Evolutionary conservation across 2,797 vertebrate genomes (phyloP), one percentile per base, ranked within the genome.

Genomic region (Leptodactylus fallax): DNA sequence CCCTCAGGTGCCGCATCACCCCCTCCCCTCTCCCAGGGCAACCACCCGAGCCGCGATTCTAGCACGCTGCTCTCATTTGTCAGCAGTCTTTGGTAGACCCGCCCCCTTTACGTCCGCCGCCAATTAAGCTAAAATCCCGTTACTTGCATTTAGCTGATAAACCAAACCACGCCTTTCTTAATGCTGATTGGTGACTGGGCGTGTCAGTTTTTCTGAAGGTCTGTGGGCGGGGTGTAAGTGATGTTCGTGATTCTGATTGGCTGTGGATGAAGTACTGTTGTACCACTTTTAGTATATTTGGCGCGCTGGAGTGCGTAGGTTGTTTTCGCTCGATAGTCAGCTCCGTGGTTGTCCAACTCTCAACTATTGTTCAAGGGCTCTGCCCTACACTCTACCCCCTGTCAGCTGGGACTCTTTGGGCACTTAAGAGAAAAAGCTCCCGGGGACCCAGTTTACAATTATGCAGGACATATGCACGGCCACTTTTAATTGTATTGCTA

Each of bases 1-100:
- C 69, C 56, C 83, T 60, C 56, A 85, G 83, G 83, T 85, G 72
- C 83, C 72, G 72, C 83, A 85, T 85, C 71, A 25, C 83, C 58
- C 58, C 71, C 83, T 51, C 47, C 71, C 49, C 55, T 74, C 83
- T 21, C 45, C 27, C 36, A 61, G 58, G 56, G 36, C 36, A 60
- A 77, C 71, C 83, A 85, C 83, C 49, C 83, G 83, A 85, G 55
- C 83, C 83, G 83, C 72, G 78, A 78, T 51, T 23, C 49, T n/a
- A n/a, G 58, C 56, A 47, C 58, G 55, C 45, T 45, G 21, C 36
- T 85, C 72, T 78, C 72, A 85, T 85, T 85, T 25, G 83, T 23
- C 74, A 7, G 11, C 71, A 5, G 56, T 53, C 71, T 49, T 2
- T 45, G 9, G 7, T 25, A 19, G 83, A 16, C 13, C 71, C 71